Evolutionary conservation across 2,888 invertebrate species (phyloP), one percentile per base, ranked within the genome.

Genomic region (Thymelicus acteon): DNA sequence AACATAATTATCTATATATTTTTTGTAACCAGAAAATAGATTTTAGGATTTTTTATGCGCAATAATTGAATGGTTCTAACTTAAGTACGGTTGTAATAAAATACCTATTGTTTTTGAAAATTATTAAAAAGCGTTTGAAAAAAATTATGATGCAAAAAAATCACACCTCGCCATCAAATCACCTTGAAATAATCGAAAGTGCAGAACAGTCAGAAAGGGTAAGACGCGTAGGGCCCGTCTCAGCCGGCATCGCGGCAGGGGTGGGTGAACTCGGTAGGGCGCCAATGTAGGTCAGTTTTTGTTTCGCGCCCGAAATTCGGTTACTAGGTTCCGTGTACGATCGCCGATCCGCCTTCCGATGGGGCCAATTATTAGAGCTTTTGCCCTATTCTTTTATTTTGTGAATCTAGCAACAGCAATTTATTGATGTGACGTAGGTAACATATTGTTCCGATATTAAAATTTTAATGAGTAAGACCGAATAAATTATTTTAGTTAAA

Each of bases 221-320:
- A 89, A 88, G 89, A 82, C 84, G 85, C 82, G 85, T 84, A 88
- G 91, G 90, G 89, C 83, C 79, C 85, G 89, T 83, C 87, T 87
- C 85, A 79, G 82, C 78, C 83, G 83, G 19, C 19, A 19, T 19
- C 19, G 19, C 19, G 19, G 82, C 87, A 83, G 92, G 93, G 93
- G 93, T 92, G 91, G 91, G 80, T 92, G 92, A 93, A 92, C 92
- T 87, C 90, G 80, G 85, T 87, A 86, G 91, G 92, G 92, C 89
- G 91, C 88, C 82, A 80, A 93, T 91, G 89, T 93, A 92, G 93
- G 93, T 93, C 93, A 93, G 92, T 92, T 93, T 93, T 93, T 93
- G 93, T 93, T 92, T 91, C 90, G 91, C 92, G 91, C 85, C 88
- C 91, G 87, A 93, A 93, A 91, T 93, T 93, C 93, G 93, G 93